Conservation (phyloP, 2,113 vertebrate genomes). For the Amphiprion percula region DNA sequence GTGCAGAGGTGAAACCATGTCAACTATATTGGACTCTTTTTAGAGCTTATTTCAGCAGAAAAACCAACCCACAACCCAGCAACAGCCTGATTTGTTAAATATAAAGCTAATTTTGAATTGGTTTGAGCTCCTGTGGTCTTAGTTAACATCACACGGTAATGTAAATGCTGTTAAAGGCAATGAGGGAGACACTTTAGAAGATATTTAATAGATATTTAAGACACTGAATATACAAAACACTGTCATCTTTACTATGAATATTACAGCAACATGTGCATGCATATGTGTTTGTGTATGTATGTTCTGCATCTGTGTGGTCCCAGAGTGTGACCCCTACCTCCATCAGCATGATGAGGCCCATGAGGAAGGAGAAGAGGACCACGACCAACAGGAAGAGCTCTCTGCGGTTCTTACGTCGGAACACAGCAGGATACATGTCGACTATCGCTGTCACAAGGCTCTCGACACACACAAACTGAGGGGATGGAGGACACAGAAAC, state of each 20-base stretch:
- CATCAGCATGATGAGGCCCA: constrained; percentile 94
- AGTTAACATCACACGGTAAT: background rate
- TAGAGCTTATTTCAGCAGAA: constrained; percentile 39
- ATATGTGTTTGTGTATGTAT: constrained; percentile 9
- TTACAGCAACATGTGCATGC: background rate
- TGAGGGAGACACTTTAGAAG: background rate
- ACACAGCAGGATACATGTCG: constrained; percentile 92
- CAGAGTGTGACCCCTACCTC: constrained; percentile 85
- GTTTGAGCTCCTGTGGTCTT: too few species aligned
- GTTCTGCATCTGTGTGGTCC: constrained; percentile 9
- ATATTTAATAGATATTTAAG: background rate
- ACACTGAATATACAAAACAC: background rate
- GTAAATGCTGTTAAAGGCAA: background rate
- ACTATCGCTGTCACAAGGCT: constrained; percentile 93
- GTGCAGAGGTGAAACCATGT: constrained; percentile 67
- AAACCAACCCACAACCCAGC: constrained; percentile 34
- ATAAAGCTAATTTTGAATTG: background rate
- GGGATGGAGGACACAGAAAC: background rate
- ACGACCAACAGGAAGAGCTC: constrained; percentile 90
- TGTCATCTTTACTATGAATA: background rate
- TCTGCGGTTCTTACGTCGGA: constrained; percentile 91
- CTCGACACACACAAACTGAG: constrained; percentile 93
- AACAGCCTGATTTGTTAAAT: background rate
- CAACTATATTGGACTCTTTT: constrained; percentile 42
- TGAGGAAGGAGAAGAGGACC: constrained; percentile 86